Base-by-base conservation (phyloP, 2,888 invertebrate genomes). In the Chloroclysta siterata region DNA sequence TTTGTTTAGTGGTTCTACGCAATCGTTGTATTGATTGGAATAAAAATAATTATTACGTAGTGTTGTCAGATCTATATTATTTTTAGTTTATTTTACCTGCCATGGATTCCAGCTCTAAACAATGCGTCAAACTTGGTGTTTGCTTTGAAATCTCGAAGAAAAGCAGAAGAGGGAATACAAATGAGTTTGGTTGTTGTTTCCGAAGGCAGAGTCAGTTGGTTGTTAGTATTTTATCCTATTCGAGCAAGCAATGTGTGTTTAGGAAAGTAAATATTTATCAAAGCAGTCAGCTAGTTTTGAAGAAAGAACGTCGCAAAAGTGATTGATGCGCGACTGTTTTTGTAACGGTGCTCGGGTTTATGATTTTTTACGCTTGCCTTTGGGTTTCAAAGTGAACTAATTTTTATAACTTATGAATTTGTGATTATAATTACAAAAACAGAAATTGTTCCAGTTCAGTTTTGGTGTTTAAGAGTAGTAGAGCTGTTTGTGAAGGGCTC, bases 201-300 rank as follows among this genome's bases (percentile, higher is more conserved):
- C 28, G 53, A 47, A 53, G 53, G 47, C 28, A 41, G 10, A 55
- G 22, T n/a, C n/a, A 56, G 55, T 56, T 28, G 29, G n/a, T 17
- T 59, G 22, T 59, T 59, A n/a, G 46, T 53, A 47, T 60, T 60
- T 44, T 22, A 53, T 52, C 52, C 29, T 52, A 51, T 52, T 36
- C 11, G 5, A 11, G 58, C n/a, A 48, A 41, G 60, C 13, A 14
- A 41, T 53, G 47, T 59, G 46, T 59, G 53, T 41, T 59, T 41
- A 41, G 22, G 41, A 39, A 59, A n/a, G 48, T 10, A 48, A 53
- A 60, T 60, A 15, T 60, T 58, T 55, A 59, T 53, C 33, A 44
- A 53, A 33, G 5, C 33, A 51, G 39, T 60, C 47, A 47, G 53
- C 29, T 15, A 17, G 11, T 36, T 59, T 52, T 13, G 17, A 7